Evolutionary conservation across 1,140 invertebrate species (phyloP).

Genomic region (Fopius arisanus): DNA sequence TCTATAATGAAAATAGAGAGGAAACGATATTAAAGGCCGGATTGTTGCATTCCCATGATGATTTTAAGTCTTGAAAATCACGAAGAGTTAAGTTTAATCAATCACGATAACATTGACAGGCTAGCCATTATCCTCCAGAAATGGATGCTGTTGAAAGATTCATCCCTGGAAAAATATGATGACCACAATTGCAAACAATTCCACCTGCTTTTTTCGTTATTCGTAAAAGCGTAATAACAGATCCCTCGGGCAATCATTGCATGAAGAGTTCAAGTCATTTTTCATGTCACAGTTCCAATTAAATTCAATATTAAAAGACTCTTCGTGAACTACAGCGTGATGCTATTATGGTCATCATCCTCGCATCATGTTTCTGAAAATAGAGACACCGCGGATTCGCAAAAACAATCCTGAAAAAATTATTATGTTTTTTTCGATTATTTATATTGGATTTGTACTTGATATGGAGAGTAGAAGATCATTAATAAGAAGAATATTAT

Average conservation of each 20-base stretch:
- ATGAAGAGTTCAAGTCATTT: not conserved
- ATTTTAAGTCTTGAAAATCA: not conserved
- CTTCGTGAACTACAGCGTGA: not conserved
- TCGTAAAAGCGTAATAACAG: constrained; percentile 11
- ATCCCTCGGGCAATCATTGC: not conserved
- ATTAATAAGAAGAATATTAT: no score
- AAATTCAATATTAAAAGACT: not conserved
- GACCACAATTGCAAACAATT: constrained; percentile 9
- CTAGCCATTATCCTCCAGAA: constrained; percentile 23
- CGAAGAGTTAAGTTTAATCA: constrained; percentile 31
- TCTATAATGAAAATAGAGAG: not conserved
- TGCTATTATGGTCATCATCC: not conserved
- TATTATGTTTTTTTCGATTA: no score
- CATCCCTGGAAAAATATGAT: not conserved
- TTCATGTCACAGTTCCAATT: constrained; percentile 9
- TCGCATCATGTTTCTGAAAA: not conserved
- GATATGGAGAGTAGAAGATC: no score
- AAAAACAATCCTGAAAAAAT: not conserved
- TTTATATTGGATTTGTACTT: no score
- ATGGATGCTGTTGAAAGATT: not conserved
- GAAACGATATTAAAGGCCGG: not conserved
- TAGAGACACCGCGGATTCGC: not conserved
- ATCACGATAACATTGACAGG: constrained; percentile 37
- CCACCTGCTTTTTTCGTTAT: not conserved
- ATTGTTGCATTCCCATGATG: not conserved